Percentiles rank a stretch among this genome's conserved stretches.
phyloP scores from a whole-genome alignment of 2,113 vertebrate genomes.

The Orientallactaga bullata region DNA sequence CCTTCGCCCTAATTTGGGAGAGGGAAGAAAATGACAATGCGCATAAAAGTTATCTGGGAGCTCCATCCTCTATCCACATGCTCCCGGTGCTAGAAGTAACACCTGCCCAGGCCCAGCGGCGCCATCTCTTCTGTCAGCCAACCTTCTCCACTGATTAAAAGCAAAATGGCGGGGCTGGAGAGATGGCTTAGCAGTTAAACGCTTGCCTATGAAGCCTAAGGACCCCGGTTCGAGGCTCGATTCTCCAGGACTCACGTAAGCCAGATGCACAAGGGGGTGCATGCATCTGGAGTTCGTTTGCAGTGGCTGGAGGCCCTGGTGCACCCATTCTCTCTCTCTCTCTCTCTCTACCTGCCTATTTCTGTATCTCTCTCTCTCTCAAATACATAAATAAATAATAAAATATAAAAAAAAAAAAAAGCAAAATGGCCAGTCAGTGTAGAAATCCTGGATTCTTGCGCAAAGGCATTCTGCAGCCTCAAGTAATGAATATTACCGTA shows the following conservation, averaged over 20 bases:
- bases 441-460: neutral
- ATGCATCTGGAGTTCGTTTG: no score
- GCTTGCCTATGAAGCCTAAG: no score
- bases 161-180: conserved; percentile 35
- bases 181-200: no score
- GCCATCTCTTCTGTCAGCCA: conserved; percentile 1
- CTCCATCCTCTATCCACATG: conserved; percentile 19
- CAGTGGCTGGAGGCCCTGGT: no score
- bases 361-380: no score
- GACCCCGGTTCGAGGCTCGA: no score
- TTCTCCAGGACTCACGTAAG: no score
- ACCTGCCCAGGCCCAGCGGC: neutral
- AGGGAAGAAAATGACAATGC: conserved; percentile 62
- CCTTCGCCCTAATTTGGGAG: conserved; percentile 92
- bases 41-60: conserved; percentile 39
- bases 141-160: neutral
- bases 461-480: neutral
- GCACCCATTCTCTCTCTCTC: no score
- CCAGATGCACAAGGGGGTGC: no score
- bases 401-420: no score
- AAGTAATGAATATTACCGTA: neutral
- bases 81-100: neutral
- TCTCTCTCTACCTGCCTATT: no score
- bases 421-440: conserved; percentile 32
- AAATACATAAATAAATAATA: no score